Percentiles rank a stretch among this genome's conserved stretches.
Conservation (phyloP, 2,888 invertebrate genomes). For the Sialis fuliginosa region DNA sequence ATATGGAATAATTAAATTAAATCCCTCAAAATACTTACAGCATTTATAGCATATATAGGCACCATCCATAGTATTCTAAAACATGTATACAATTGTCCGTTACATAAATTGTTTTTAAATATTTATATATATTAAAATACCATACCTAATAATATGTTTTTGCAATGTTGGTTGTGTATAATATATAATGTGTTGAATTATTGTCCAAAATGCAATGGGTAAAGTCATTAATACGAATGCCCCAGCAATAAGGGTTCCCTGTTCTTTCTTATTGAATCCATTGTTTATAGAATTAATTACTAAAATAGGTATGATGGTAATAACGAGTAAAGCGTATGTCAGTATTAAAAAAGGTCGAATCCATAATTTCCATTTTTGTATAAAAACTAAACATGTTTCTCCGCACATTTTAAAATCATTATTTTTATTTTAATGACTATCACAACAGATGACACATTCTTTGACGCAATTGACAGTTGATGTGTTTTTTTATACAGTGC, state of each 20-base stretch:
- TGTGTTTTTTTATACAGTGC: too few relatives aligned
- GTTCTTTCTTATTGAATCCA: constrained; percentile 61
- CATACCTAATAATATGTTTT: constrained; percentile 79
- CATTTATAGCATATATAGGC: constrained; percentile 88
- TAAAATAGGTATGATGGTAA: constrained; percentile 70
- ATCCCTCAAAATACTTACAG: constrained; percentile 39
- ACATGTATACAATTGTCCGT: constrained; percentile 10
- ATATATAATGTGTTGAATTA: constrained; percentile 83
- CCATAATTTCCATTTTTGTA: constrained; percentile 66
- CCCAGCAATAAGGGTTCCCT: constrained; percentile 70
- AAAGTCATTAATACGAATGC: constrained; percentile 82
- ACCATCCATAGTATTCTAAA: constrained; percentile 92
- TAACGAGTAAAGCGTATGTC: constrained; percentile 60
- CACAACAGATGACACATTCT: too few relatives aligned
- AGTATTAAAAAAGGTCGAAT: constrained; percentile 71
- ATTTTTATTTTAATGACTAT: neutral
- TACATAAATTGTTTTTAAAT: neutral
- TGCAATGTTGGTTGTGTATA: constrained; percentile 84
- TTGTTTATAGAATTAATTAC: constrained; percentile 63
- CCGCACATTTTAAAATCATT: constrained; percentile 15
- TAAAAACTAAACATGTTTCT: constrained; percentile 19
- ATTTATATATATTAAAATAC: neutral
- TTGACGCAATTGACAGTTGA: too few relatives aligned
- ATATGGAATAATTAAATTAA: constrained; percentile 4
- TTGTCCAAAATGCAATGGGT: constrained; percentile 89